Conservation (phyloP, 2,113 vertebrate genomes). For the Megaceryle torquata region DNA sequence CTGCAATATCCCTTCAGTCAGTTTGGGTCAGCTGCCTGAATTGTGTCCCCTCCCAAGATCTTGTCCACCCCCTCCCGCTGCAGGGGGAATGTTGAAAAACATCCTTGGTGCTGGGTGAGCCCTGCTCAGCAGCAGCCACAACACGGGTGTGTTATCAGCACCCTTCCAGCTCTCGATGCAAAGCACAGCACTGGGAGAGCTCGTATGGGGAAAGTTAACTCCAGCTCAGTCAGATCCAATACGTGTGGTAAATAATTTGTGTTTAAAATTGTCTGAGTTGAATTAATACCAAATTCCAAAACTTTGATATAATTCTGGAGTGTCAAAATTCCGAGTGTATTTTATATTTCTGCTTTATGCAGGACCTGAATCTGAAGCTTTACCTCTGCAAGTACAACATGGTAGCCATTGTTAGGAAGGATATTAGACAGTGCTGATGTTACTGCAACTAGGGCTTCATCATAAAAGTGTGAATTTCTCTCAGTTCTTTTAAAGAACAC, state of each 20-base stretch:
- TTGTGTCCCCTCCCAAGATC: too few species aligned
- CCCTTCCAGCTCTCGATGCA: too few species aligned
- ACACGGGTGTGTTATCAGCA: too few species aligned
- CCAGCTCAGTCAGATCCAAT: too few species aligned
- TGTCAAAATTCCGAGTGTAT: neutral
- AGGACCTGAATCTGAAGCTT: neutral
- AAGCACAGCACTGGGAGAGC: too few species aligned
- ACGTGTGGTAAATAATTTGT: neutral
- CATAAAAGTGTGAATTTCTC: neutral
- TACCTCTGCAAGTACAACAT: accelerated
- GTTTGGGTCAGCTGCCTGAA: too few species aligned
- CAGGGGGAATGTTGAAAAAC: too few species aligned
- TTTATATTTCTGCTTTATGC: neutral
- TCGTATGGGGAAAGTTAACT: too few species aligned
- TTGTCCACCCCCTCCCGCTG: too few species aligned
- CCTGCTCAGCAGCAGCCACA: too few species aligned
- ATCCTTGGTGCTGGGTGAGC: too few species aligned
- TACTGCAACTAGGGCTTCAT: neutral
- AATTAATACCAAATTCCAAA: neutral
- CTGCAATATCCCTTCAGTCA: too few species aligned
- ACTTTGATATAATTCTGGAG: neutral
- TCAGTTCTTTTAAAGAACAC: neutral
- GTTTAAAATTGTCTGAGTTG: neutral
- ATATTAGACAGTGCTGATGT: neutral
- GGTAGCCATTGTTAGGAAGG: neutral